Base-by-base conservation (phyloP, 2,113 vertebrate genomes). In the Anolis sagrei region DNA sequence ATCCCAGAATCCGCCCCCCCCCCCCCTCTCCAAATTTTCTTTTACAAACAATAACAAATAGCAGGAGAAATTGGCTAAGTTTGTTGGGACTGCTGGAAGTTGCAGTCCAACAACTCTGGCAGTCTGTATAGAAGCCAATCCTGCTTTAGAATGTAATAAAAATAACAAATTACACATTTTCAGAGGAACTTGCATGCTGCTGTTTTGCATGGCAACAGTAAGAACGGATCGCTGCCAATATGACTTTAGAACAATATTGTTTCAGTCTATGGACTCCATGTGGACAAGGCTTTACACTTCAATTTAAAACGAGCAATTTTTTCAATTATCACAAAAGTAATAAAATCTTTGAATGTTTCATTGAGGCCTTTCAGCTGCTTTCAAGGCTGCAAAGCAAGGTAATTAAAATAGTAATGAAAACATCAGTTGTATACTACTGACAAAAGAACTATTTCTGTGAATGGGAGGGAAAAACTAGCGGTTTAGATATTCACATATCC, bases 331-430 rank as follows among this genome's bases (percentile, higher is more conserved):
- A 7, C 92, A 91, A 93, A 90, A 54, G 80, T 82, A 92, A 90
- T 91, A 89, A 91, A 95, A 94, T 93, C 83, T 83, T 93, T 89
- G 93, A 93, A 92, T 76, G 83, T 93, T 93, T 93, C 83, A 81
- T 87, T 93, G 86, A 91, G 95, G 91, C 85, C 90, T 92, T 93
- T 91, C 92, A 90, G 92, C 90, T 95, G 92, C 89, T 94, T 93
- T 93, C 86, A 94, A 34, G 73, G 88, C 83, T 66, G 81, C 91
- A 95, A 93, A 94, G 94, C 94, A 92, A 86, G 88, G 91, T 94
- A 94, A 96, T 96, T 95, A 95, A 88, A 93, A 94, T 84, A 92
- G 93, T 94, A 94, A 92, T 89, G 93, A 95, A 95, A 93, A 93
- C 85, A 93, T 0, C 64, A 87, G 93, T 92, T 95, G 92, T 92